These are phyloP conservation scores for Lepidotrigona ventralis DNA, from an alignment of 1,140 invertebrate species.

Conservation along the genomic window DNA sequence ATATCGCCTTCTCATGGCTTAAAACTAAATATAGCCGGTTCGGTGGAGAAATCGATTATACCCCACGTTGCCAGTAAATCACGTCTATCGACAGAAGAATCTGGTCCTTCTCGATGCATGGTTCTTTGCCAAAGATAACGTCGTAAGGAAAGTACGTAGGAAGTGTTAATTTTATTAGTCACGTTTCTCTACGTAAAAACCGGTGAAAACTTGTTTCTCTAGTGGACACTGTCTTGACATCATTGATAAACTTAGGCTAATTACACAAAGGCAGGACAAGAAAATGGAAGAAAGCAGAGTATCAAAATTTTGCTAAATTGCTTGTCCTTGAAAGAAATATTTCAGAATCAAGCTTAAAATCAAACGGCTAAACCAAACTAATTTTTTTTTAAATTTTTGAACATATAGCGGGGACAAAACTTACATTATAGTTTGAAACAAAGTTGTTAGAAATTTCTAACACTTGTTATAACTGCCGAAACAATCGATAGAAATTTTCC, in stretches of 20 bases:
- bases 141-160: slow-evolving; percentile 4
- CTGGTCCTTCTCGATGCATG: neutral
- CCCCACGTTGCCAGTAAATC: slow-evolving; percentile 12
- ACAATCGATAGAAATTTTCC: no score
- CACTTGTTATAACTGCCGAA: no score
- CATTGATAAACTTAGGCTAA: neutral
- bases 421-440: no score
- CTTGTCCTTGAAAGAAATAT: neutral
- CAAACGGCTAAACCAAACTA: no score
- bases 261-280: neutral
- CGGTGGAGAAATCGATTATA: slow-evolving; percentile 22
- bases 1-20: neutral
- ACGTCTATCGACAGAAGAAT: slow-evolving; percentile 3
- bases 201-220: neutral
- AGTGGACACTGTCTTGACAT: neutral
- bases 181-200: neutral
- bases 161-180: slow-evolving; percentile 10
- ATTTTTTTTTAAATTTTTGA: no score
- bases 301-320: neutral
- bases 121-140: slow-evolving; percentile 12
- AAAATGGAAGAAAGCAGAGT: neutral
- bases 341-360: neutral
- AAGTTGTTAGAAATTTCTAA: no score
- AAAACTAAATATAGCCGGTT: slow-evolving; percentile 14
- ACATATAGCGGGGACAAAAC: no score